Percentiles rank a stretch among this genome's conserved stretches.
These are phyloP conservation scores for Laticauda laticaudata DNA, from an alignment of 2,113 vertebrate genomes.

Conservation along the genomic window DNA sequence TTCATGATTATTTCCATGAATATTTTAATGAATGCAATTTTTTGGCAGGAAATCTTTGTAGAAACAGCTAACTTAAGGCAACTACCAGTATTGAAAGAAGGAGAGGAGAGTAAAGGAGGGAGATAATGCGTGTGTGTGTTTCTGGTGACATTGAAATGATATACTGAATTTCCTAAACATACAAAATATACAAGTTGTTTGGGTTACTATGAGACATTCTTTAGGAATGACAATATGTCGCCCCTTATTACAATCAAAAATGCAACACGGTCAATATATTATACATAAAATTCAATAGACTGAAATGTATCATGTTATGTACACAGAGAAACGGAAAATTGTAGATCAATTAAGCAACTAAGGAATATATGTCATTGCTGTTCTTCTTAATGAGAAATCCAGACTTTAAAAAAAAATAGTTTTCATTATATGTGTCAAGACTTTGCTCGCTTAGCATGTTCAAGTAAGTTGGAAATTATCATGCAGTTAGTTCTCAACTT, in stretches of 20 bases:
- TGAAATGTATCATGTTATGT: not conserved
- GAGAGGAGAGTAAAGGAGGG: not conserved
- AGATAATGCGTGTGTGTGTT: not conserved
- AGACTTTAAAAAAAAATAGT: not conserved
- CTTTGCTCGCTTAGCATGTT: not conserved
- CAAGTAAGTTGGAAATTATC: not conserved
- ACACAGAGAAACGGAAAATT: not conserved
- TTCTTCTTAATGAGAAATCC: not conserved
- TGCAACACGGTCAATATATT: not conserved
- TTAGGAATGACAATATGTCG: not conserved
- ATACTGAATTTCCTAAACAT: not conserved
- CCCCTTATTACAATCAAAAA: not conserved
- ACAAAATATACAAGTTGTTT: not conserved
- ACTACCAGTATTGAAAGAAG: not conserved
- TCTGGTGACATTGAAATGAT: not conserved
- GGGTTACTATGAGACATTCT: too few relatives aligned
- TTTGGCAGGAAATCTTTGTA: constrained; percentile 21
- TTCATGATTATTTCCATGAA: constrained; percentile 25
- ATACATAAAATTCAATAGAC: not conserved
- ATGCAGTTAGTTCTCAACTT: not conserved
- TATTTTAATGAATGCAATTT: constrained; percentile 30
- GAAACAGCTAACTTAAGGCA: constrained; percentile 30
- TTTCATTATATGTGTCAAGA: not conserved
- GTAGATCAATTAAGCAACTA: not conserved
- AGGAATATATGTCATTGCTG: not conserved